These are phyloP conservation scores for Cerastis rubricosa DNA, from an alignment of 2,888 invertebrate species.

Conservation along the genomic window DNA sequence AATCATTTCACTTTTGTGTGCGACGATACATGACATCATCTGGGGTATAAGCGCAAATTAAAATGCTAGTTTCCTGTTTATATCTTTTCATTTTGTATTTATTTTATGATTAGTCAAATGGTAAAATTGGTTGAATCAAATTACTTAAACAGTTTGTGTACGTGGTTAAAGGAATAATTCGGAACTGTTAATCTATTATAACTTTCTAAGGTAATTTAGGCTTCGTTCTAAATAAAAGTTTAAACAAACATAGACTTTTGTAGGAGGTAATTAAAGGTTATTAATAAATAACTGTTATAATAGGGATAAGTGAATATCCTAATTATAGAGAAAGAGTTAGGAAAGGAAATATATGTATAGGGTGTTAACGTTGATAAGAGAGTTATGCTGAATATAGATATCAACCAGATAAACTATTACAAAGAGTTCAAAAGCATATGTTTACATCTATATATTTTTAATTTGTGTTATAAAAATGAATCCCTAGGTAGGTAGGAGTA, in stretches of 20 bases:
- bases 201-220: slow-evolving; percentile 47
- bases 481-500: no score
- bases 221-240: slow-evolving; percentile 24
- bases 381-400: neutral
- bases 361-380: neutral
- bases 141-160: slow-evolving; percentile 61
- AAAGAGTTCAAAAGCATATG: slow-evolving; percentile 12
- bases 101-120: slow-evolving; percentile 76
- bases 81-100: slow-evolving; percentile 79
- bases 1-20: slow-evolving; percentile 66
- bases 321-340: slow-evolving; percentile 21
- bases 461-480: no score
- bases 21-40: slow-evolving; percentile 83
- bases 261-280: slow-evolving; percentile 45
- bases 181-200: slow-evolving; percentile 40
- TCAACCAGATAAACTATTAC: neutral
- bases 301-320: neutral
- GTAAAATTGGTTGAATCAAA: slow-evolving; percentile 71
- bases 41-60: slow-evolving; percentile 82
- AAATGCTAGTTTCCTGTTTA: slow-evolving; percentile 84
- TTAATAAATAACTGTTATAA: slow-evolving; percentile 14
- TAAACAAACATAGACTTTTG: slow-evolving; percentile 21
- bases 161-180: slow-evolving; percentile 54
- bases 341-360: neutral
- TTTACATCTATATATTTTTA: slow-evolving; percentile 19